These are phyloP conservation scores for Cepaea hortensis DNA, from an alignment of 2,888 invertebrate genomes.

Conservation along the genomic window DNA sequence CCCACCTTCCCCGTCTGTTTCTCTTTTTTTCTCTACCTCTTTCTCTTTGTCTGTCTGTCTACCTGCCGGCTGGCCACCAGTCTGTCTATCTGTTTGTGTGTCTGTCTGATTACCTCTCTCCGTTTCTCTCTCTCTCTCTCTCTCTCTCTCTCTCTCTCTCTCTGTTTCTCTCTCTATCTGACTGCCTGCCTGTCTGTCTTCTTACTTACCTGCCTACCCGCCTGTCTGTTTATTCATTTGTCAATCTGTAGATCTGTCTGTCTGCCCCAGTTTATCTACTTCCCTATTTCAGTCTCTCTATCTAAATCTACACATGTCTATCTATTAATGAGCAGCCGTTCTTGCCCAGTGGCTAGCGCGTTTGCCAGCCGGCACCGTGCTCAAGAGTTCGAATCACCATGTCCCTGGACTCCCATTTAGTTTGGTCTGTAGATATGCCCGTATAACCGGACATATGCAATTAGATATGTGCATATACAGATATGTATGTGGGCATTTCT, in stretches of 20 bases:
- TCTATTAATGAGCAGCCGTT: too few species aligned
- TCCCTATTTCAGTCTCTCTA: not conserved
- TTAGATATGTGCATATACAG: too few species aligned
- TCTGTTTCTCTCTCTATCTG: slow-evolving; percentile 6
- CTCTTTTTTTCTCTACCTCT: not conserved
- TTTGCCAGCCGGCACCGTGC: too few species aligned
- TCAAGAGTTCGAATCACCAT: too few species aligned
- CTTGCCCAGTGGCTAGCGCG: too few species aligned
- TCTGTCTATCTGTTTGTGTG: not conserved
- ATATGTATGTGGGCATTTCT: too few species aligned
- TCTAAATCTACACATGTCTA: not conserved
- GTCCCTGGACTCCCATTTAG: too few species aligned
- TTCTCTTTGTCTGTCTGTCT: not conserved
- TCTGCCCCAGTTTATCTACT: not conserved
- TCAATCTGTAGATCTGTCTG: slow-evolving; percentile 10
- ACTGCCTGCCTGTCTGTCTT: slow-evolving; percentile 1
- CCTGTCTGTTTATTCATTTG: not conserved
- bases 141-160: slow-evolving; percentile 12
- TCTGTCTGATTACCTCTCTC: slow-evolving; percentile 6
- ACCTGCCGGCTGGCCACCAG: not conserved
- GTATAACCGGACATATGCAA: too few species aligned
- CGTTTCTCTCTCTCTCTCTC: slow-evolving; percentile 6
- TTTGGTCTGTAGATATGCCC: too few species aligned
- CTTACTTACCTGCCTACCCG: not conserved
- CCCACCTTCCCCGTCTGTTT: not conserved